phyloP scores from a whole-genome alignment of 2,888 invertebrate genomes.

The Argyresthia goedartella region DNA sequence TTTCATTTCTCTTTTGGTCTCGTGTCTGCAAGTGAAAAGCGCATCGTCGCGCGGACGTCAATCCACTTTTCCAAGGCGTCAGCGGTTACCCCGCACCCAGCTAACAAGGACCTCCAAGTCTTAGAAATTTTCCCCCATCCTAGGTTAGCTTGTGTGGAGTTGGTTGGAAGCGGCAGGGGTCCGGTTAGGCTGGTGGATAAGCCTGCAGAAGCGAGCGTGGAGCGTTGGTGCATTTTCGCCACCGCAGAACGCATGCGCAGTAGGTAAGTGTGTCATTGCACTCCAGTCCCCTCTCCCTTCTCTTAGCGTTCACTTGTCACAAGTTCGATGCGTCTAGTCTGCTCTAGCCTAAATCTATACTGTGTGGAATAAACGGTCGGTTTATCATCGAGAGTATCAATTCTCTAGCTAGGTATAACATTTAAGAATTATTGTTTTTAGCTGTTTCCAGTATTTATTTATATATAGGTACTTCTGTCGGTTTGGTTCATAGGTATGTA shows the following conservation, averaged over 20 bases:
- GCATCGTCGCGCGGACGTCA: slow-evolving; percentile 59
- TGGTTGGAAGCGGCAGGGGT: slow-evolving; percentile 24
- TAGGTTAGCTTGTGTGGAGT: slow-evolving; percentile 16
- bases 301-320: slow-evolving; percentile 57
- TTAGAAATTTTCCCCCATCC: slow-evolving; percentile 19
- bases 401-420: too few relatives aligned
- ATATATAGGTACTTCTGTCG: too few relatives aligned
- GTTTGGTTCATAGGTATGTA: too few relatives aligned
- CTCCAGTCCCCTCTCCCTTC: slow-evolving; percentile 54
- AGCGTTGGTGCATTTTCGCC: slow-evolving; percentile 14
- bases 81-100: slow-evolving; percentile 45
- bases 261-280: slow-evolving; percentile 69
- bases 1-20: slow-evolving; percentile 54
- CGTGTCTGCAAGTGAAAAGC: slow-evolving; percentile 62
- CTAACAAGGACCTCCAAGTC: slow-evolving; percentile 28
- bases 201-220: slow-evolving; percentile 44
- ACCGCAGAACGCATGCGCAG: slow-evolving; percentile 38
- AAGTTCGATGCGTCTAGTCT: slow-evolving; percentile 29
- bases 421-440: too few relatives aligned
- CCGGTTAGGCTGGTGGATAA: slow-evolving; percentile 34
- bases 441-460: too few relatives aligned
- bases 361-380: too few relatives aligned
- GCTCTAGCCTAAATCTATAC: background rate
- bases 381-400: too few relatives aligned
- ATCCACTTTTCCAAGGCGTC: slow-evolving; percentile 66